Conservation (phyloP, 2,888 invertebrate species). For the Orgyia antiqua region DNA sequence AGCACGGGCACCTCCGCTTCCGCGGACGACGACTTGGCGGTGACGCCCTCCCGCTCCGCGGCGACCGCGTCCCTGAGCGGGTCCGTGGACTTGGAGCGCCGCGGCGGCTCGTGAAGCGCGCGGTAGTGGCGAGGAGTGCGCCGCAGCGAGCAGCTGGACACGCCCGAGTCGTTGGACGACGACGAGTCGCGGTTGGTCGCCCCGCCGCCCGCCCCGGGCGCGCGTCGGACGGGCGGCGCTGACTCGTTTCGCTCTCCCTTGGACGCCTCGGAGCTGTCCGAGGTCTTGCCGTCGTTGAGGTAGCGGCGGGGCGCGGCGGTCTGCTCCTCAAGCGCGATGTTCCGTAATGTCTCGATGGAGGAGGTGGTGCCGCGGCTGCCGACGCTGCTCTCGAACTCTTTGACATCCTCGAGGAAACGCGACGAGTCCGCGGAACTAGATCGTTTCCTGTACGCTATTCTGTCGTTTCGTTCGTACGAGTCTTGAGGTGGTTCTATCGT, state of each 20-base stretch:
- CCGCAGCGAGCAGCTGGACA: conserved; percentile 81
- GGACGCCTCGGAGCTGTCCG: conserved; percentile 58
- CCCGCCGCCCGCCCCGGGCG: conserved; percentile 82
- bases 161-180: conserved; percentile 89
- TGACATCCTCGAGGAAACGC: conserved; percentile 80
- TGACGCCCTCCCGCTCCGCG: conserved; percentile 76
- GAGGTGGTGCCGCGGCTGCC: conserved; percentile 61
- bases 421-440: conserved; percentile 87
- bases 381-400: conserved; percentile 72
- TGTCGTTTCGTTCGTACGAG: conserved; percentile 24
- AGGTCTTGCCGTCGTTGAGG: conserved; percentile 42
- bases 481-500: conserved; percentile 40
- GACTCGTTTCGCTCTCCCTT: conserved; percentile 28
- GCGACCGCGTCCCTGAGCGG: conserved; percentile 76
- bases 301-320: conserved; percentile 57
- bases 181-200: conserved; percentile 86
- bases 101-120: conserved; percentile 77
- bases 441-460: conserved; percentile 67
- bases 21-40: conserved; percentile 85
- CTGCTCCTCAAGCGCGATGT: conserved; percentile 43
- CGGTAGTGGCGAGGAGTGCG: conserved; percentile 77
- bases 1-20: conserved; percentile 87
- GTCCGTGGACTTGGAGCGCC: conserved; percentile 84
- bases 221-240: conserved; percentile 26
- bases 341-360: conserved; percentile 69